phyloP scores from a whole-genome alignment of 2,113 vertebrate species.

The Octodon degus region DNA sequence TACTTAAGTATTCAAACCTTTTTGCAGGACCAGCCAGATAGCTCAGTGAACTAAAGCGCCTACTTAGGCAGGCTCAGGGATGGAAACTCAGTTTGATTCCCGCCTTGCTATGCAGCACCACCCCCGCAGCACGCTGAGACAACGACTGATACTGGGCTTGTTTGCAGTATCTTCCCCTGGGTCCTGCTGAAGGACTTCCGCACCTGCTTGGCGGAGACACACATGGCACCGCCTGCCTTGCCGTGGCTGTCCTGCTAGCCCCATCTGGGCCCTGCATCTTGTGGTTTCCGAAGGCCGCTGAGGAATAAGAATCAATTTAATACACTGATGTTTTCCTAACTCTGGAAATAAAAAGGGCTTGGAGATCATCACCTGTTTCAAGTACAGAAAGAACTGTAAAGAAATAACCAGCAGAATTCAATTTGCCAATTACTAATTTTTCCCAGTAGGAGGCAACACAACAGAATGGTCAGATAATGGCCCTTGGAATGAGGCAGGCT shows the following conservation, averaged over 20 bases:
- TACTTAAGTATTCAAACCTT: too few relatives aligned
- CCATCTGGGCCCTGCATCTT: conserved; percentile 7
- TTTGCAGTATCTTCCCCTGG: conserved; percentile 96
- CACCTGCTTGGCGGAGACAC: conserved; percentile 92
- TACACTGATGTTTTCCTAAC: not conserved
- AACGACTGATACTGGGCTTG: too few relatives aligned
- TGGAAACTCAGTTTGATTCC: too few relatives aligned
- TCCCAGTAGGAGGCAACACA: conserved; percentile 57
- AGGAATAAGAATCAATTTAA: conserved; percentile 48
- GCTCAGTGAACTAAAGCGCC: too few relatives aligned
- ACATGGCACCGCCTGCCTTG: conserved; percentile 86
- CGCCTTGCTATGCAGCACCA: too few relatives aligned
- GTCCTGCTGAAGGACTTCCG: conserved; percentile 93
- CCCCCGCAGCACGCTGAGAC: too few relatives aligned
- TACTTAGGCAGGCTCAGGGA: too few relatives aligned
- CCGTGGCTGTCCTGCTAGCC: conserved; percentile 88
- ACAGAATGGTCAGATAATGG: not conserved
- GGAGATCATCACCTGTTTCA: not conserved
- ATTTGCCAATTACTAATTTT: not conserved
- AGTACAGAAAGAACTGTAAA: not conserved
- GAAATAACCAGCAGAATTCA: not conserved
- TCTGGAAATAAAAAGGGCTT: not conserved
- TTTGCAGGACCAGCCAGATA: not conserved
- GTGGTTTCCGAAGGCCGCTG: conserved; percentile 69
- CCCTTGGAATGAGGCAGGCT: not conserved